These are phyloP conservation scores for Eulemur rufifrons DNA, from an alignment of 2,113 vertebrate genomes.

Conservation along the genomic window DNA sequence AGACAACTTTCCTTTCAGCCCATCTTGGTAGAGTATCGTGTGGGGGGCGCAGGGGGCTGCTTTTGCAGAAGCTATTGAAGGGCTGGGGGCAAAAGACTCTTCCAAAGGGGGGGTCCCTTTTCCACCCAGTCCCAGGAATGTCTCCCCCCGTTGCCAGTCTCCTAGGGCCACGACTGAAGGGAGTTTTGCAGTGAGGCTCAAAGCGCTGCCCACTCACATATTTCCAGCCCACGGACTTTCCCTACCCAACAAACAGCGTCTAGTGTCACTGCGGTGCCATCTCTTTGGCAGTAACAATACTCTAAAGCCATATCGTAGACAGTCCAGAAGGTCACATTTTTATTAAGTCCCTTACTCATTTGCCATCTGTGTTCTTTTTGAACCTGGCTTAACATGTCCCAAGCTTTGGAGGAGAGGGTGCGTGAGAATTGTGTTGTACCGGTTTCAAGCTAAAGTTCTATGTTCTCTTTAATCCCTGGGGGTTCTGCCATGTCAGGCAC, in stretches of 20 bases:
- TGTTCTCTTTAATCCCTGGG: background rate
- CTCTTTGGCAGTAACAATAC: background rate
- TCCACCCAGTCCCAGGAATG: background rate
- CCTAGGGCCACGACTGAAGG: background rate
- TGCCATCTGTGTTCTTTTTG: background rate
- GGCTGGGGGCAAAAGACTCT: background rate
- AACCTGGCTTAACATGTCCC: background rate
- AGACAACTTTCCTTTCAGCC: background rate
- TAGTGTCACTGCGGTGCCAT: background rate
- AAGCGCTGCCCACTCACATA: background rate
- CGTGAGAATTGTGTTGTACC: rapidly evolving
- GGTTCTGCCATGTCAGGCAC: rapidly evolving
- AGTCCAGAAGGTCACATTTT: constrained; percentile 26
- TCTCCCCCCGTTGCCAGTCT: background rate
- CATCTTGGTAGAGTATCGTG: background rate
- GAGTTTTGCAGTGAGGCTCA: constrained; percentile 13
- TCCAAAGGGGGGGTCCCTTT: background rate
- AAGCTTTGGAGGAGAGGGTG: background rate
- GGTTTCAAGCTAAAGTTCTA: background rate
- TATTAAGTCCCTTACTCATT: background rate
- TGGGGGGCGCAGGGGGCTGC: background rate
- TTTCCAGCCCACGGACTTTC: constrained; percentile 41
- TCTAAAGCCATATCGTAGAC: background rate
- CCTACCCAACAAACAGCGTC: background rate
- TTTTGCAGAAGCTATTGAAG: background rate